Percentiles rank a stretch among this genome's conserved stretches.
These are phyloP conservation scores for Clarias laeviceps DNA, from an alignment of 2,797 vertebrate genomes.

Conservation along the genomic window DNA sequence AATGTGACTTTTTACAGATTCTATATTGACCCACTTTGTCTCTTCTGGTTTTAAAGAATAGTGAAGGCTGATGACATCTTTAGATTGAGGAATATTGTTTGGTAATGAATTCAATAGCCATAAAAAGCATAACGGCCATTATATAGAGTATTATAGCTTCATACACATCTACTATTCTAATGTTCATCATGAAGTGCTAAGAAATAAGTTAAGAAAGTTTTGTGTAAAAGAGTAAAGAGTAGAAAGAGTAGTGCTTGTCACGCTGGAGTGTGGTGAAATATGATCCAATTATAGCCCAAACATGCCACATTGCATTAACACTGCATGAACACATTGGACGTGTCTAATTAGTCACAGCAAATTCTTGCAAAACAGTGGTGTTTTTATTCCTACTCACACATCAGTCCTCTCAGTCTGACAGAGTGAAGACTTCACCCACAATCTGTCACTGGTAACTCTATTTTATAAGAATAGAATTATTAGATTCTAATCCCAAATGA, in stretches of 20 bases:
- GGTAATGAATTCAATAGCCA: background rate
- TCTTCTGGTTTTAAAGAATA: background rate
- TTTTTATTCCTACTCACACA: background rate
- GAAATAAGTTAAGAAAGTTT: background rate
- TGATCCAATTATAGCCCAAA: conserved; percentile 26
- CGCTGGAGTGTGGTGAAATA: background rate
- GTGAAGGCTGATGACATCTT: background rate
- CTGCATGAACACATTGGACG: conserved; percentile 32
- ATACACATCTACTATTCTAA: background rate
- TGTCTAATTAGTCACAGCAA: conserved; percentile 32
- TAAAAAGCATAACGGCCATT: background rate
- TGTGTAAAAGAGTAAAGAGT: too few species aligned
- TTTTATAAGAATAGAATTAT: too few species aligned
- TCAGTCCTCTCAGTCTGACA: background rate
- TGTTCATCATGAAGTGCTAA: background rate
- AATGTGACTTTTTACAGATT: background rate
- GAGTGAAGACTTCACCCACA: background rate
- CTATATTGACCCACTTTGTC: background rate
- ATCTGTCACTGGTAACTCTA: background rate
- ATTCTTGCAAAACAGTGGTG: background rate
- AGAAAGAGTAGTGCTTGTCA: background rate
- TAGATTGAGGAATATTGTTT: background rate
- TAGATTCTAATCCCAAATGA: background rate
- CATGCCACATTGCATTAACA: conserved; percentile 28
- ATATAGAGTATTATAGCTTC: background rate